phyloP scores from a whole-genome alignment of 2,888 invertebrate genomes.

The Actias luna region DNA sequence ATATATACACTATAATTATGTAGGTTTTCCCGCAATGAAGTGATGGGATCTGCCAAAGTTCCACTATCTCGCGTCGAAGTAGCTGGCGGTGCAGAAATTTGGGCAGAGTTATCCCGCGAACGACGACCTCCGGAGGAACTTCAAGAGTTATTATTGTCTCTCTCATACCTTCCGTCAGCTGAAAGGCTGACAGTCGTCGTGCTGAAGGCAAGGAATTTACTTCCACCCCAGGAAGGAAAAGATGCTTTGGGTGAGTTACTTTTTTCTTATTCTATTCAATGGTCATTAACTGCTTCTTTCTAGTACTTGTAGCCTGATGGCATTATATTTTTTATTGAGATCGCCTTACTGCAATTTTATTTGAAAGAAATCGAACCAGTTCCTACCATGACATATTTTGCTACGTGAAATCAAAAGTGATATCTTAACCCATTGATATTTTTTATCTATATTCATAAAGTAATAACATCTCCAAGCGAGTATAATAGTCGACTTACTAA shows the following conservation, averaged over 20 bases:
- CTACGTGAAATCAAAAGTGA: too few species aligned
- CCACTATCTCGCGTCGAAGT: slow-evolving; percentile 90
- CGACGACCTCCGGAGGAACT: slow-evolving; percentile 91
- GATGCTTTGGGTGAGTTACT: slow-evolving; percentile 81
- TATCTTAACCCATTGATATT: too few species aligned
- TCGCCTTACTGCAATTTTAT: too few species aligned
- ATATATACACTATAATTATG: slow-evolving; percentile 16
- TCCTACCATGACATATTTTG: too few species aligned
- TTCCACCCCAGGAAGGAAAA: slow-evolving; percentile 85
- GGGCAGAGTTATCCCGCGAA: slow-evolving; percentile 93
- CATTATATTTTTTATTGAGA: too few species aligned
- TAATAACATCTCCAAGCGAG: too few species aligned
- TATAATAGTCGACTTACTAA: too few species aligned
- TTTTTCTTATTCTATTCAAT: not conserved
- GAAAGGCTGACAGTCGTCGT: slow-evolving; percentile 92
- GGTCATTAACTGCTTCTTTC: too few species aligned
- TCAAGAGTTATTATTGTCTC: slow-evolving; percentile 90
- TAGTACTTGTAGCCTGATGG: too few species aligned
- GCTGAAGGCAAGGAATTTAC: slow-evolving; percentile 91
- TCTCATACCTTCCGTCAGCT: slow-evolving; percentile 94
- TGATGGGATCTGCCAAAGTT: slow-evolving; percentile 92
- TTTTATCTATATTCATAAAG: too few species aligned
- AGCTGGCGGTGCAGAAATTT: slow-evolving; percentile 89
- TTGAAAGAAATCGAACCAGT: too few species aligned
- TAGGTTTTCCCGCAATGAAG: slow-evolving; percentile 93